Evolutionary conservation across 2,113 vertebrate species (phyloP).

Genomic region (Mirounga angustirostris): DNA sequence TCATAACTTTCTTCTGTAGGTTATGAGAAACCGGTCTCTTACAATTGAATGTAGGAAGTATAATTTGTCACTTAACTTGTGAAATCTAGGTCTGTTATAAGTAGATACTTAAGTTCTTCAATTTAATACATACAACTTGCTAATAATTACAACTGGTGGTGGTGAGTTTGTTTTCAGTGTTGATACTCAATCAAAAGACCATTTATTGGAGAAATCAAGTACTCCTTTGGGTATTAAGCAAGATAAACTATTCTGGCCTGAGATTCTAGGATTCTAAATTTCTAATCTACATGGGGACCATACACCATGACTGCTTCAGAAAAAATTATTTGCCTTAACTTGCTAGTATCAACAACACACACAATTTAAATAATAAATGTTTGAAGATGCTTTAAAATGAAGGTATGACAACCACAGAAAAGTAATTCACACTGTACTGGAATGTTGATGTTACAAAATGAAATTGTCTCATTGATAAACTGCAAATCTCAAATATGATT

Average conservation of each 20-base stretch:
- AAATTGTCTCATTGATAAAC: not conserved
- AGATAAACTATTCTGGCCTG: not conserved
- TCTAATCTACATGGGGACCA: not conserved
- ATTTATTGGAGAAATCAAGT: slow-evolving; percentile 27
- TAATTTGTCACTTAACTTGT: not conserved
- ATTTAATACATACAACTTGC: not conserved
- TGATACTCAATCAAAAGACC: not conserved
- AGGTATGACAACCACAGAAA: not conserved
- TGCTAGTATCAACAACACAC: not conserved
- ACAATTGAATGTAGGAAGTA: not conserved
- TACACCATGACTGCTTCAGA: not conserved
- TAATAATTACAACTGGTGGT: not conserved
- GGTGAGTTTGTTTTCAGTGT: not conserved
- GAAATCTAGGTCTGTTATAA: not conserved
- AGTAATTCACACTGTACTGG: not conserved
- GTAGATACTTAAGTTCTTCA: slow-evolving; percentile 11
- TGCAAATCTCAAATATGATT: not conserved
- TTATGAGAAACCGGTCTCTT: not conserved
- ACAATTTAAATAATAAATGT: not conserved
- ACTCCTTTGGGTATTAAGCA: not conserved
- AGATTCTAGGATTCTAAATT: not conserved
- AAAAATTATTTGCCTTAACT: slow-evolving; percentile 5
- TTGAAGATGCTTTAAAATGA: slow-evolving; percentile 7
- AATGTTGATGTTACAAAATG: not conserved
- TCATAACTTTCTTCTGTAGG: not conserved